Evolutionary conservation across 2,113 vertebrate species (phyloP).

Genomic region (Mellivora capensis): DNA sequence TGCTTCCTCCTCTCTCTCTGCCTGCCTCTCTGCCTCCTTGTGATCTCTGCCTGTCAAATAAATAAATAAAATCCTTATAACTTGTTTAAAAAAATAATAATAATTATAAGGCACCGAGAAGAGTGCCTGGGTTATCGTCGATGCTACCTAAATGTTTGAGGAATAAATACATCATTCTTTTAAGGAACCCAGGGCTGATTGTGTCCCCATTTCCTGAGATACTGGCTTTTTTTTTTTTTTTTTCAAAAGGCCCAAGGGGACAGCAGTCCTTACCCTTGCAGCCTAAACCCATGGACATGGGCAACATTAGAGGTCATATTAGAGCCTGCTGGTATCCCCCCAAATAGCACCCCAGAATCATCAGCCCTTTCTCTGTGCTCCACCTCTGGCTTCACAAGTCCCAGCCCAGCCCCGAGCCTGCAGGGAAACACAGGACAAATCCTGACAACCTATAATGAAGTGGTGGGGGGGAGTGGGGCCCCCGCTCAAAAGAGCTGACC

Average conservation of each 20-base stretch:
- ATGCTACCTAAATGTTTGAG: background rate
- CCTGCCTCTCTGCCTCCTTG: too few relatives aligned
- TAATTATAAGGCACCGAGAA: background rate
- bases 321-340: background rate
- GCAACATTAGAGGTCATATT: background rate
- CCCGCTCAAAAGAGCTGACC: constrained; percentile 68
- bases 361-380: background rate
- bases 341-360: background rate
- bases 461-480: background rate
- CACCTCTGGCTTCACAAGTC: background rate
- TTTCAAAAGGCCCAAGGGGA: background rate
- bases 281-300: background rate
- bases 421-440: background rate
- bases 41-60: too few relatives aligned
- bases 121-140: background rate
- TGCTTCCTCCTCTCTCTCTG: too few relatives aligned
- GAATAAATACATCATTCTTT: background rate
- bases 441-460: background rate
- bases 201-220: background rate
- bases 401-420: background rate
- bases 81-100: too few relatives aligned
- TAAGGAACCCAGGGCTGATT: background rate
- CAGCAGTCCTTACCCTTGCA: background rate
- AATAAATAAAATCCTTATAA: too few relatives aligned
- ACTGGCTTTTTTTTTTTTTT: background rate